Percentiles rank a stretch among this genome's conserved stretches.
phyloP scores from a whole-genome alignment of 1,140 invertebrate species.

The Akabosia matsudoensis region DNA sequence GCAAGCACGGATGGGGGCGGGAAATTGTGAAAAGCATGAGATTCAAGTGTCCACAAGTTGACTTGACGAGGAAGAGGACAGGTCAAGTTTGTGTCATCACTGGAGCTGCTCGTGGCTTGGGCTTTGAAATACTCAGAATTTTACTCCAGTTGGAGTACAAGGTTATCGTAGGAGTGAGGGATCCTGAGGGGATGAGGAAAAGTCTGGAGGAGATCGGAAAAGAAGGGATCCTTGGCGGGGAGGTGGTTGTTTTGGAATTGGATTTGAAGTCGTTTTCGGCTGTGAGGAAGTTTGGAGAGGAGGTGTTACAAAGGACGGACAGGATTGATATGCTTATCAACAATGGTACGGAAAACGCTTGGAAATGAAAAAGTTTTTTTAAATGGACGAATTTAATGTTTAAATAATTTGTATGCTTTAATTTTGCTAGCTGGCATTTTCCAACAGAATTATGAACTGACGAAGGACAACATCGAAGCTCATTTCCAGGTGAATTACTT shows the following conservation, averaged over 20 bases:
- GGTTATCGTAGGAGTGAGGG: background rate
- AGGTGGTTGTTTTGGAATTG: slow-evolving; percentile 56
- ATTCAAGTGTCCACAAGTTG: too few relatives aligned
- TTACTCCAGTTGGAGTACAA: background rate
- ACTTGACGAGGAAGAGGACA: too few relatives aligned
- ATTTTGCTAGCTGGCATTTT: slow-evolving; percentile 72
- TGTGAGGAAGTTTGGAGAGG: slow-evolving; percentile 68
- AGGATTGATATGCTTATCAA: slow-evolving; percentile 73
- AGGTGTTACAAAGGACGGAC: slow-evolving; percentile 59
- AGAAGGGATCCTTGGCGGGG: slow-evolving; percentile 54
- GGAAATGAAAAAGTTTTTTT: background rate
- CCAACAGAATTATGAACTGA: slow-evolving; percentile 71
- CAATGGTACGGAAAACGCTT: slow-evolving; percentile 61
- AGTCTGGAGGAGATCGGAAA: slow-evolving; percentile 52
- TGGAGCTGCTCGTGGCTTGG: background rate
- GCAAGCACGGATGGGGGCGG: too few relatives aligned
- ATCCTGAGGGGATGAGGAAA: background rate
- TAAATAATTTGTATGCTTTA: slow-evolving; percentile 29
- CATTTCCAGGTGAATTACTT: slow-evolving; percentile 82
- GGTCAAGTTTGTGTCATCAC: background rate
- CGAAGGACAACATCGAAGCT: slow-evolving; percentile 74
- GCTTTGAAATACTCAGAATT: background rate
- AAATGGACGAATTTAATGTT: background rate
- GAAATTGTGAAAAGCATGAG: too few relatives aligned
- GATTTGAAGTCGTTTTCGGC: slow-evolving; percentile 67